Percentiles rank a stretch among this genome's conserved stretches.
Conservation (phyloP, 2,888 invertebrate species). For the Chironomus riparius region DNA sequence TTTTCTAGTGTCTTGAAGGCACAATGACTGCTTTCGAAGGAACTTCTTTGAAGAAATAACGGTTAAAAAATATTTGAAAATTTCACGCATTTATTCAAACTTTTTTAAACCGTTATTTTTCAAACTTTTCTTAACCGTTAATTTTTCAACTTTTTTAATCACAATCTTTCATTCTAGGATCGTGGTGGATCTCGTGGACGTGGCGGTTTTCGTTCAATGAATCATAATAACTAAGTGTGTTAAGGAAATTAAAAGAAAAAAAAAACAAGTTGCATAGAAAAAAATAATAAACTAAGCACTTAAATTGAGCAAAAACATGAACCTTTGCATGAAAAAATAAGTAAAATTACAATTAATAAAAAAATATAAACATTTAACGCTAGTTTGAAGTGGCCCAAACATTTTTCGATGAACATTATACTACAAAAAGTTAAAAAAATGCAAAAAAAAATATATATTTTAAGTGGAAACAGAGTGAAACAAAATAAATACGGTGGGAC, state of each 20-base stretch:
- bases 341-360: not conserved
- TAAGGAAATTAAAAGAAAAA: not conserved
- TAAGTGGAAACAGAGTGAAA: not conserved
- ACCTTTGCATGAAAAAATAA: not conserved
- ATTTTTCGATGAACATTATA: not conserved
- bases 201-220: slow-evolving; percentile 30
- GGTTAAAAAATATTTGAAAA: too few relatives aligned
- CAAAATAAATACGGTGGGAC: not conserved
- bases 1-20: too few relatives aligned
- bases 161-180: not conserved
- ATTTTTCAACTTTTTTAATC: not conserved
- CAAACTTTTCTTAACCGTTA: not conserved
- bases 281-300: not conserved
- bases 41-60: too few relatives aligned
- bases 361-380: slow-evolving; percentile 5
- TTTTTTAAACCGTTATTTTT: not conserved
- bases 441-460: not conserved
- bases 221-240: slow-evolving; percentile 10
- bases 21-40: too few relatives aligned
- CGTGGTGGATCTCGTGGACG: slow-evolving; percentile 26
- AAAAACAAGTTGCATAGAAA: not conserved
- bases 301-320: not conserved
- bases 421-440: not conserved
- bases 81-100: too few relatives aligned
- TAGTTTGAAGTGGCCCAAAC: slow-evolving; percentile 26